Conservation (phyloP, 2,113 vertebrate genomes). For the Vulpes ferrilata region DNA sequence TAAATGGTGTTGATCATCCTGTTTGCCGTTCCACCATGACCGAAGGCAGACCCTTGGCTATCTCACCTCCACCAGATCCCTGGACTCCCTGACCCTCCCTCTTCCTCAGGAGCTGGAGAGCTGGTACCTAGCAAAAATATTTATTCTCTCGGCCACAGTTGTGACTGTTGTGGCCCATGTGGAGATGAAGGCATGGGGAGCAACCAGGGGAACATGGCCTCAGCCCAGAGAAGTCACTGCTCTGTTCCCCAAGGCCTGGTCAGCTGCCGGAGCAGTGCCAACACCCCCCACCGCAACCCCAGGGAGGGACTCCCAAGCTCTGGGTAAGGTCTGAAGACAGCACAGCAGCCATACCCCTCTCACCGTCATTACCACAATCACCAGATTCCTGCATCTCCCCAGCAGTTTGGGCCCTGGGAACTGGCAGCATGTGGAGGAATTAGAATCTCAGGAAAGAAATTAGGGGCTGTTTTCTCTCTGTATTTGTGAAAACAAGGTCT, state of each 20-base stretch:
- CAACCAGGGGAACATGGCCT: conserved; percentile 71
- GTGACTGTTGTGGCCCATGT: conserved; percentile 81
- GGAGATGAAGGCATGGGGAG: conserved; percentile 85
- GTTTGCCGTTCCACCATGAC: conserved; percentile 91
- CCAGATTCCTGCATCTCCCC: conserved; percentile 62
- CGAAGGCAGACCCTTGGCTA: conserved; percentile 88
- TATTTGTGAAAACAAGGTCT: conserved; percentile 73
- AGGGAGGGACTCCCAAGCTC: conserved; percentile 67
- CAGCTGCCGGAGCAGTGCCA: conserved; percentile 24
- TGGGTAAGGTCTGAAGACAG: conserved; percentile 78
- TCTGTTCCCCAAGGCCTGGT: conserved; percentile 56
- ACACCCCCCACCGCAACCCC: not conserved
- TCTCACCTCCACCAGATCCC: conserved; percentile 83
- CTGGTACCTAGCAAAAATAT: conserved; percentile 90
- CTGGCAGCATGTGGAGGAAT: conserved; percentile 72
- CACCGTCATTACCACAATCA: conserved; percentile 42
- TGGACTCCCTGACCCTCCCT: conserved; percentile 82
- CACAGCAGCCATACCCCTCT: conserved; percentile 76
- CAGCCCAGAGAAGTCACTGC: conserved; percentile 84
- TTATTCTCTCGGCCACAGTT: conserved; percentile 87
- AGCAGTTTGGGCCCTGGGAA: conserved; percentile 60
- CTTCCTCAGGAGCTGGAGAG: conserved; percentile 88
- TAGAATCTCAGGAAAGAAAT: conserved; percentile 85
- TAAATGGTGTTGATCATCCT: conserved; percentile 95
- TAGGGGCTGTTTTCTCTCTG: conserved; percentile 71